These are phyloP conservation scores for Ochropleura plecta DNA, from an alignment of 2,888 invertebrate genomes.

Conservation along the genomic window DNA sequence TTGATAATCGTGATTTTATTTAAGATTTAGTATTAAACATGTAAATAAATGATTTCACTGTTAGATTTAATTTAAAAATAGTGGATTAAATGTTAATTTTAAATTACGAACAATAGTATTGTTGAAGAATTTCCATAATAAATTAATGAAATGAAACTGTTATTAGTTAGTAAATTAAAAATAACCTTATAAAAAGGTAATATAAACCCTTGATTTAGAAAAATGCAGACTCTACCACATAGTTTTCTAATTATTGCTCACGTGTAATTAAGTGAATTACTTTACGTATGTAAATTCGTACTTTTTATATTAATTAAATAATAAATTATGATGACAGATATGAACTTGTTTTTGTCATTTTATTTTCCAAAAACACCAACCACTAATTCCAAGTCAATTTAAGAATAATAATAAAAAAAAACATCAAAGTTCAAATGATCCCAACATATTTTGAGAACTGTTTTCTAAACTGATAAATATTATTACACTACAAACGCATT, in stretches of 20 bases:
- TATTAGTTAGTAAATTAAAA: slow-evolving; percentile 13
- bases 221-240: slow-evolving; percentile 39
- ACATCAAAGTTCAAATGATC: background rate
- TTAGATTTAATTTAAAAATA: slow-evolving; percentile 54
- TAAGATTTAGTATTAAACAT: slow-evolving; percentile 56
- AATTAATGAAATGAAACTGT: slow-evolving; percentile 30
- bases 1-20: slow-evolving; percentile 74
- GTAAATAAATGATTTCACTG: slow-evolving; percentile 55
- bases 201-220: slow-evolving; percentile 12
- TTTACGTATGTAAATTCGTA: slow-evolving; percentile 74
- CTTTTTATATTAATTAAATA: slow-evolving; percentile 72
- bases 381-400: background rate
- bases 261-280: slow-evolving; percentile 68
- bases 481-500: background rate
- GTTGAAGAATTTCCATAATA: slow-evolving; percentile 16
- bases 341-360: slow-evolving; percentile 47
- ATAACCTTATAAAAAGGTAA: slow-evolving; percentile 16
- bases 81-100: slow-evolving; percentile 49
- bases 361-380: background rate
- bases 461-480: background rate
- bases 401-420: background rate
- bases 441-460: background rate
- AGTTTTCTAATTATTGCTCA: slow-evolving; percentile 68
- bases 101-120: slow-evolving; percentile 35
- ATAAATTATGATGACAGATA: slow-evolving; percentile 79